A percentile compares a stretch with the other conserved stretches of the same genome.
phyloP scores from a whole-genome alignment of 1,140 invertebrate genomes.

The Oncopeltus fasciatus region DNA sequence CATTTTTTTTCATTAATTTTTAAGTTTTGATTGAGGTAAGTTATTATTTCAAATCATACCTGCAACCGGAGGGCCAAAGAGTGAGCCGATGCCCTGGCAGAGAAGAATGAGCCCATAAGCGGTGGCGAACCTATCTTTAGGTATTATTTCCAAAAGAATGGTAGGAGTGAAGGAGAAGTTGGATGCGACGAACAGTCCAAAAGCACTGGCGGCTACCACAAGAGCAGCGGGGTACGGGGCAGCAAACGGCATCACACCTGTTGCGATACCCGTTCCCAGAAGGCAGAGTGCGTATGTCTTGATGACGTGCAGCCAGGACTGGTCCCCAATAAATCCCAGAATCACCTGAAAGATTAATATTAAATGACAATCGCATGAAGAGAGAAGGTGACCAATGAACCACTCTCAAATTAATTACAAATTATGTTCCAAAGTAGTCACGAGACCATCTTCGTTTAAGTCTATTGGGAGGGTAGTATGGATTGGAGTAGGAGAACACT shows the following conservation, averaged over 20 bases:
- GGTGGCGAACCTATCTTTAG: conserved; percentile 66
- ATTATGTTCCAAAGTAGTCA: too few species aligned
- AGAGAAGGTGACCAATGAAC: too few species aligned
- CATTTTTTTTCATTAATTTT: too few species aligned
- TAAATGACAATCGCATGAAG: too few species aligned
- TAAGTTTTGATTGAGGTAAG: too few species aligned
- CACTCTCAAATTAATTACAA: too few species aligned
- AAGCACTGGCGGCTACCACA: conserved; percentile 37
- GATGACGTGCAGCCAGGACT: conserved; percentile 67
- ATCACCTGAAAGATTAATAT: conserved; percentile 57
- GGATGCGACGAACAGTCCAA: conserved; percentile 72
- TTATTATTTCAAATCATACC: too few species aligned
- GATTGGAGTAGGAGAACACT: too few species aligned
- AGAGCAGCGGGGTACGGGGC: conserved; percentile 43
- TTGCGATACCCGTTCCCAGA: conserved; percentile 56
- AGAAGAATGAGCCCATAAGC: conserved; percentile 76
- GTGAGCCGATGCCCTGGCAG: conserved; percentile 65
- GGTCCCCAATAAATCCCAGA: conserved; percentile 79
- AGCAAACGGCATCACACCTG: too few species aligned
- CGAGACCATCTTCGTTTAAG: too few species aligned
- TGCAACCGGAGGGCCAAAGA: conserved; percentile 47
- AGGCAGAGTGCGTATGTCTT: conserved; percentile 67
- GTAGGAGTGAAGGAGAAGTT: conserved; percentile 77
- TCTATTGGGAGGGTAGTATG: too few species aligned
- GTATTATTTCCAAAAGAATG: conserved; percentile 66